Conservation (phyloP, 2,113 vertebrate genomes). For the Callorhinus ursinus region DNA sequence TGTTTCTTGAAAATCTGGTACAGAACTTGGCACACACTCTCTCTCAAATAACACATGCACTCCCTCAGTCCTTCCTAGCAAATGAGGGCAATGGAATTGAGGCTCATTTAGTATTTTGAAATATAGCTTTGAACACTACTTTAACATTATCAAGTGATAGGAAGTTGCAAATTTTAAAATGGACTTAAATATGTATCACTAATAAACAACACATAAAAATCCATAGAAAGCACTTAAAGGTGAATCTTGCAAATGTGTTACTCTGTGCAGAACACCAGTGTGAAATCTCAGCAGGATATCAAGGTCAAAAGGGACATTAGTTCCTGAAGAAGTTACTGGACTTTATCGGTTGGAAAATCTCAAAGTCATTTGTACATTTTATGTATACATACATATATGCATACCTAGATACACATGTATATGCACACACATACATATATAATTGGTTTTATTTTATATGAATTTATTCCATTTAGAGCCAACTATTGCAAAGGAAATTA, state of each 20-base stretch:
- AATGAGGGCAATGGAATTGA: background rate
- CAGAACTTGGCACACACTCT: background rate
- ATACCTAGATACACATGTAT: background rate
- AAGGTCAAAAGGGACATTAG: background rate
- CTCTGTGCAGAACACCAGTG: background rate
- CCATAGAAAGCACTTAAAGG: background rate
- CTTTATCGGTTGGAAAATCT: background rate
- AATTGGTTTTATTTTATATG: background rate
- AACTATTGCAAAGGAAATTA: background rate
- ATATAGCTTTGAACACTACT: background rate
- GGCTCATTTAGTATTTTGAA: background rate
- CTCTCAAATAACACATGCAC: background rate
- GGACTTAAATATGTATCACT: background rate
- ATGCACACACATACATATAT: background rate
- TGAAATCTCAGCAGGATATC: background rate
- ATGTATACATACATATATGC: background rate
- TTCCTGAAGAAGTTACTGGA: background rate
- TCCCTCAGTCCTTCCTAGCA: background rate
- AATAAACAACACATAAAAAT: conserved; percentile 2
- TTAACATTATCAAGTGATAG: background rate
- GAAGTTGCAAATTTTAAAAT: background rate
- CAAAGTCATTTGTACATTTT: background rate
- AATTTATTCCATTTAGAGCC: background rate
- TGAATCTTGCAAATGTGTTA: background rate
- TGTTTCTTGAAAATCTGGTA: background rate